Conservation (phyloP, 2,888 invertebrate species). For the Hecatera dysodea region DNA sequence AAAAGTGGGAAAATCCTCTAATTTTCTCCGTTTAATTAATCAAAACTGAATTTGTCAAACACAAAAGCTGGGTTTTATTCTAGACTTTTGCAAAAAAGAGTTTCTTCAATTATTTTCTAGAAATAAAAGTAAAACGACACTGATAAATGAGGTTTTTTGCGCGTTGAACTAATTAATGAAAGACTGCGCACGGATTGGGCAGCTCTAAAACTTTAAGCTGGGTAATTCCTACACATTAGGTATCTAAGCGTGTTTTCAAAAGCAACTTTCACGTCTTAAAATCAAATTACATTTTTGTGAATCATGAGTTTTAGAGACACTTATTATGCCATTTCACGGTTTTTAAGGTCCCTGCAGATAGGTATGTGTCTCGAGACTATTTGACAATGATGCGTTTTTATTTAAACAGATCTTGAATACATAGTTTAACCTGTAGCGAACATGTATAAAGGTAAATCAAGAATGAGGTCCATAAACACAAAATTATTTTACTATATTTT, state of each 20-base stretch:
- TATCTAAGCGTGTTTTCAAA: neutral
- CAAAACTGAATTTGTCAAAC: constrained; percentile 51
- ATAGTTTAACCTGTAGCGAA: too few species aligned
- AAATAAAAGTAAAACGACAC: constrained; percentile 51
- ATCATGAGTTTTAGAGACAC: too few species aligned
- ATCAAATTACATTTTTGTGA: too few species aligned
- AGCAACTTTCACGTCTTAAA: neutral
- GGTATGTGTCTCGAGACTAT: too few species aligned
- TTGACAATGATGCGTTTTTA: too few species aligned
- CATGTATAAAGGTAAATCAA: too few species aligned
- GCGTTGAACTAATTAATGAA: constrained; percentile 57
- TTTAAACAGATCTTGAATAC: too few species aligned
- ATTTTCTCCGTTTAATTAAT: constrained; percentile 34
- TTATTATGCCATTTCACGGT: too few species aligned
- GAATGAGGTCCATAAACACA: neutral
- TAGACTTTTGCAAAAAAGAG: constrained; percentile 33
- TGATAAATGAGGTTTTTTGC: constrained; percentile 64
- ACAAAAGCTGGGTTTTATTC: constrained; percentile 38
- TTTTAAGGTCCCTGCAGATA: too few species aligned
- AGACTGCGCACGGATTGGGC: constrained; percentile 25
- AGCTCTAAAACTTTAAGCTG: constrained; percentile 19
- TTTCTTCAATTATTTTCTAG: constrained; percentile 46
- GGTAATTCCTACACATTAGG: neutral
- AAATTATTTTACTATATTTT: neutral
- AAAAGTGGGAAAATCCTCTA: constrained; percentile 22